phyloP scores from a whole-genome alignment of 2,113 vertebrate genomes.

The Leptosomus discolor region DNA sequence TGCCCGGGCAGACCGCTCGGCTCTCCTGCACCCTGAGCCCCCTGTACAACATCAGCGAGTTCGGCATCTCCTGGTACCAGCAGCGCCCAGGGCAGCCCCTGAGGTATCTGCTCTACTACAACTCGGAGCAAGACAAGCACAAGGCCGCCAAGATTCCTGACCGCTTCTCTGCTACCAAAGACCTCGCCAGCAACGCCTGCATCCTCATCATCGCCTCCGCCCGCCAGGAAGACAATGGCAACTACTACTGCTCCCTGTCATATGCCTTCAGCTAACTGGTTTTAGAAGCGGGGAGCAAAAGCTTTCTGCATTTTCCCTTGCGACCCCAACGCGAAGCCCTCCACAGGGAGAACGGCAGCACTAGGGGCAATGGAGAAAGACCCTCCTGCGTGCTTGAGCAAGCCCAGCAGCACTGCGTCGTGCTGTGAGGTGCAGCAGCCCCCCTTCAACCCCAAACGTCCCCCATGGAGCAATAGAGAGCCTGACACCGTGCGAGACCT shows the following conservation, averaged over 20 bases:
- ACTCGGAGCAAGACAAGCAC: constrained; percentile 5
- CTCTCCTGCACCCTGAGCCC: constrained; percentile 33
- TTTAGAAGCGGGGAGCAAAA: not conserved
- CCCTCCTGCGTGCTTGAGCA: not conserved
- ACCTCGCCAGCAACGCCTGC: constrained; percentile 10
- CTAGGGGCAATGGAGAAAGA: not conserved
- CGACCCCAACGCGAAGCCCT: rapidly evolving
- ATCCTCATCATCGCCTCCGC: not conserved
- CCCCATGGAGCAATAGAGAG: rapidly evolving
- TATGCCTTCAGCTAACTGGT: not conserved
- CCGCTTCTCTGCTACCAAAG: constrained; percentile 55
- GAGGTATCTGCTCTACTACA: constrained; percentile 49
- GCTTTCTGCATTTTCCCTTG: not conserved
- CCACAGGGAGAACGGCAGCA: not conserved
- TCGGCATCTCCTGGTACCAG: constrained; percentile 52
- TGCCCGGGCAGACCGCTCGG: not conserved
- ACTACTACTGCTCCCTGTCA: constrained; percentile 32
- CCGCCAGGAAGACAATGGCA: not conserved
- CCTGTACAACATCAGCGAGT: constrained; percentile 37
- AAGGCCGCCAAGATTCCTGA: not conserved
- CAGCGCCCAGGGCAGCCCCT: not conserved
- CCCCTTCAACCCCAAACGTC: rapidly evolving
- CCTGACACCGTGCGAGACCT: rapidly evolving
- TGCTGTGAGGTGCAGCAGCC: not conserved
- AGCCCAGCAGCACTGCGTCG: not conserved